phyloP scores from a whole-genome alignment of 2,888 invertebrate species.

The Oscheius sp. region DNA sequence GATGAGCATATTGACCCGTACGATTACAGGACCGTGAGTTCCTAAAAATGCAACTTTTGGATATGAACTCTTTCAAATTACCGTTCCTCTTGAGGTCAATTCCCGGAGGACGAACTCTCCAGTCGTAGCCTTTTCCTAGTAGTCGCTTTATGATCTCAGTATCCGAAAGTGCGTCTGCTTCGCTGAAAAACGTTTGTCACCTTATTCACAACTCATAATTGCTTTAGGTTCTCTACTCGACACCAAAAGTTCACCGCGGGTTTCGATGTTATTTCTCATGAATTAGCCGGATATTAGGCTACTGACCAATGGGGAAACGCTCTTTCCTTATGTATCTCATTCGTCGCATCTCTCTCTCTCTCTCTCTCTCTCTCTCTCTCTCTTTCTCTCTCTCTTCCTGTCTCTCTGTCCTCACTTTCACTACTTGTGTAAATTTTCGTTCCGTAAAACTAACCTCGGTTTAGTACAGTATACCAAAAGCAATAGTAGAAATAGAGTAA shows the following conservation, averaged over 20 bases:
- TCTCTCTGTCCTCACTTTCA: too few species aligned
- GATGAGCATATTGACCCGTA: slow-evolving; percentile 71
- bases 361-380: too few species aligned
- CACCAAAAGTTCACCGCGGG: too few species aligned
- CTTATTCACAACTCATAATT: too few species aligned
- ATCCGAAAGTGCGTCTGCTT: slow-evolving; percentile 62
- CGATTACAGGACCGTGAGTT: slow-evolving; percentile 69
- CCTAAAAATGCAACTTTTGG: slow-evolving; percentile 40
- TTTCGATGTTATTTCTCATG: not conserved
- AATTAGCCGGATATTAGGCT: too few species aligned
- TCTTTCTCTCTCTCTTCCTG: too few species aligned
- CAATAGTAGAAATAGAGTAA: not conserved
- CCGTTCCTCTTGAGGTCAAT: slow-evolving; percentile 62
- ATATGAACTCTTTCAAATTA: not conserved
- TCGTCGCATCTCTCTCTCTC: too few species aligned
- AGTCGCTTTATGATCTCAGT: slow-evolving; percentile 70
- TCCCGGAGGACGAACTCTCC: slow-evolving; percentile 72
- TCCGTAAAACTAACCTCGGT: slow-evolving; percentile 2
- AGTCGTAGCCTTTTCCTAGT: slow-evolving; percentile 69
- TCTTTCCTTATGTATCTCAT: too few species aligned
- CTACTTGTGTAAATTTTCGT: too few species aligned
- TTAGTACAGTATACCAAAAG: slow-evolving; percentile 7
- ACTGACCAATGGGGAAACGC: too few species aligned
- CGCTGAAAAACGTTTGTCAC: slow-evolving; percentile 41
- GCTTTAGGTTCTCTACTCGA: too few species aligned